These are phyloP conservation scores for Rhynchophorus ferrugineus DNA, from an alignment of 1,140 invertebrate species.

Conservation along the genomic window DNA sequence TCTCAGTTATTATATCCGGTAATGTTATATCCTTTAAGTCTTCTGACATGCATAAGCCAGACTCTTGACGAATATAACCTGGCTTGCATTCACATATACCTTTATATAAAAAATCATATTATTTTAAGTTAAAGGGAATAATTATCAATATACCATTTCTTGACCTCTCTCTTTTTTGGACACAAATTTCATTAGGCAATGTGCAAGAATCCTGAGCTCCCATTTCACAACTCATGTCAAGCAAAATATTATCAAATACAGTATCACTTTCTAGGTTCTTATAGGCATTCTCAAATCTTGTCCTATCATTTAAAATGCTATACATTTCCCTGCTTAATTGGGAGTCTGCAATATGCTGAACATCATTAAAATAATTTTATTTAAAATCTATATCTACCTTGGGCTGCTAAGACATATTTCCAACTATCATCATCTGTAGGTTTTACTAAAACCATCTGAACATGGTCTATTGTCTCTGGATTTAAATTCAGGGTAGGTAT, in stretches of 20 bases:
- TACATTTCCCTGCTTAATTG: constrained; percentile 21
- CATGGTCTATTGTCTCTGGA: constrained; percentile 48
- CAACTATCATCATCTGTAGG: constrained; percentile 52
- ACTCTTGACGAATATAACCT: constrained; percentile 49
- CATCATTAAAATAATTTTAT: background rate
- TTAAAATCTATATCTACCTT: constrained; percentile 21
- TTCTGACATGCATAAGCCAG: constrained; percentile 40
- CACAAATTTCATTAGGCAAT: constrained; percentile 54
- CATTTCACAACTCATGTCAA: constrained; percentile 40
- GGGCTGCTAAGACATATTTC: constrained; percentile 44
- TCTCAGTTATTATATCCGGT: constrained; percentile 35
- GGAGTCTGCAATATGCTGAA: constrained; percentile 5
- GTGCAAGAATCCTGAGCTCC: constrained; percentile 35
- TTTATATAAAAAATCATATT: constrained; percentile 3
- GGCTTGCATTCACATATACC: constrained; percentile 62
- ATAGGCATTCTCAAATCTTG: constrained; percentile 27
- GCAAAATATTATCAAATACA: constrained; percentile 22
- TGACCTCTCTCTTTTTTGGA: constrained; percentile 49
- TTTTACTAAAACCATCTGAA: constrained; percentile 69
- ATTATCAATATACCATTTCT: constrained; percentile 22
- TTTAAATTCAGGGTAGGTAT: constrained; percentile 53
- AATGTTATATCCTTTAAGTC: constrained; percentile 23
- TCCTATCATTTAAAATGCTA: constrained; percentile 26
- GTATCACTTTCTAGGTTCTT: constrained; percentile 33
- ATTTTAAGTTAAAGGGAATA: constrained; percentile 2